Evolutionary conservation across 35 echinoderm and acorn worm genomes (phyloP).

Genomic region (Amphiura filiformis): DNA sequence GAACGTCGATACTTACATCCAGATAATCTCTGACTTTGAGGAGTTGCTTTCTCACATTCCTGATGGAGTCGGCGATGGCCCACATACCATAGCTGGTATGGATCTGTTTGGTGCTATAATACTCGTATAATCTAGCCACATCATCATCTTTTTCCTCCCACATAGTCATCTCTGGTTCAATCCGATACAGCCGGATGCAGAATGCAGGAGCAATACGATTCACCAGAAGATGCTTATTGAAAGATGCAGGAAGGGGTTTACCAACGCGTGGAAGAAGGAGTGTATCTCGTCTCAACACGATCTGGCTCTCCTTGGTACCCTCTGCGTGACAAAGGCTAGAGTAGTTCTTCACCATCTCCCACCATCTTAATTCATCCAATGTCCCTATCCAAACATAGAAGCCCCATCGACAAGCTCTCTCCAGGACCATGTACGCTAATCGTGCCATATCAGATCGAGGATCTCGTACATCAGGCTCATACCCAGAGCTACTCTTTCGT

Average conservation of each 20-base stretch:
- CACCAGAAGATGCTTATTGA: conserved; percentile 57
- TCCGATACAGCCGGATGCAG: conserved; percentile 77
- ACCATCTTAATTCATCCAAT: conserved; percentile 70
- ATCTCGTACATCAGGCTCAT: conserved; percentile 72
- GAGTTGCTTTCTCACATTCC: conserved; percentile 78
- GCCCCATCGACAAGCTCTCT: conserved; percentile 72
- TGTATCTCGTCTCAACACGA: conserved; percentile 71
- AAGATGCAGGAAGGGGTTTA: conserved; percentile 77
- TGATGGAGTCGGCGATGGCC: conserved; percentile 74
- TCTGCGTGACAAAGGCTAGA: conserved; percentile 58
- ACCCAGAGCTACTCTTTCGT: conserved; percentile 61
- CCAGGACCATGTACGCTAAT: conserved; percentile 74
- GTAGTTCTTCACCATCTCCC: conserved; percentile 68
- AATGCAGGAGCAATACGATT: conserved; percentile 78
- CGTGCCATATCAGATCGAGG: conserved; percentile 84
- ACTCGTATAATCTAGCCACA: conserved; percentile 66
- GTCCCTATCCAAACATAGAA: conserved; percentile 90
- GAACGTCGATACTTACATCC: conserved; percentile 73
- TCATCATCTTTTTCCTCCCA: conserved; percentile 92
- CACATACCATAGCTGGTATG: conserved; percentile 78
- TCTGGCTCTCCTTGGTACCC: conserved; percentile 69
- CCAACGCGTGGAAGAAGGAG: conserved; percentile 74
- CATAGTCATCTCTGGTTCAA: conserved; percentile 96
- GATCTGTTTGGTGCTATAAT: conserved; percentile 56
- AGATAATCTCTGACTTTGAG: conserved; percentile 89